Base-by-base conservation (phyloP, 1,140 invertebrate genomes). In the Hyles euphorbiae region DNA sequence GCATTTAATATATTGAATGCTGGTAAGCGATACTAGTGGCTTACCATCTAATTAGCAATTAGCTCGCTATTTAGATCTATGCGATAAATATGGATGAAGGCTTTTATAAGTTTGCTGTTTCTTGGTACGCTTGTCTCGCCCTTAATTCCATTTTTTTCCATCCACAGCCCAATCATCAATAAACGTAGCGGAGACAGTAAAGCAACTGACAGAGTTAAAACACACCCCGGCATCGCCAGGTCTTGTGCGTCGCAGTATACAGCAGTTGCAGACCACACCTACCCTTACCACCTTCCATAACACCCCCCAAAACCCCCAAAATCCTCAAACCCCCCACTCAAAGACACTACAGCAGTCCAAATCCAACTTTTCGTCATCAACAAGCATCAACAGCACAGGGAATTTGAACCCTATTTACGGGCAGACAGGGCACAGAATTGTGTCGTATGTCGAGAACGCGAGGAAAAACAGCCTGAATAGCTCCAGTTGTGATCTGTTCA, bases 131-230 rank as follows among this genome's bases (percentile, higher is more conserved):
- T 40, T 40, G 4, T 40, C 8, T 40, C 8, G 8, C 36, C 36
- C 2, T 5, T 40, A 5, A 5, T 54, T n/a, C 8, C 9, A 34
- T 45, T 48, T 34, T n/a, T 45, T 34, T 45, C 7, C n/a, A 10
- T n/a, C 10, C 34, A 3, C 34, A 56, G 54, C 1, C 9, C 54
- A 54, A 9, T 36, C 47, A 5, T n/a, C 45, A 3, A 89, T 87
- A 52, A 94, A 93, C 73, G 96, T 97, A n/a, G 95, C 95, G 3
- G 95, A 97, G 82, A 96, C 95, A 1, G 95, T 97, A 8, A 94
- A 95, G 76, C 95, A 94, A 22, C 81, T 97, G 57, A 96, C 95
- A 0, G 95, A 96, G 76, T 82, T 96, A 60, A 94, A 95, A 71
- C 96, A 97, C 80, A 95, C 94, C 67, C 96, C 96, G 0, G 94